Percentiles rank a stretch among this genome's conserved stretches.
Conservation (phyloP, 2,888 invertebrate genomes). For the Alloplasta piceator region DNA sequence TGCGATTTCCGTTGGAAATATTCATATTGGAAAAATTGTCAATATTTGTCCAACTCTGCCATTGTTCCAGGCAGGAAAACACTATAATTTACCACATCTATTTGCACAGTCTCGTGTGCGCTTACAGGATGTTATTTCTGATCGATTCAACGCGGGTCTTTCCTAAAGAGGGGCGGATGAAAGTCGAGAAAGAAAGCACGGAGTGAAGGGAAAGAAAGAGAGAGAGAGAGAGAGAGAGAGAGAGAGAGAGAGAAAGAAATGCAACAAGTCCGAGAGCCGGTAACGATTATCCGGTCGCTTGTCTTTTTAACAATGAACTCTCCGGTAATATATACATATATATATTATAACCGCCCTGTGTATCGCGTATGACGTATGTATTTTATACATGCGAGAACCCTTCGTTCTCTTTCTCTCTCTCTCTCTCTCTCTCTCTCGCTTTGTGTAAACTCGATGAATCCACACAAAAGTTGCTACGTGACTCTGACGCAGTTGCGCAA, state of each 20-base stretch:
- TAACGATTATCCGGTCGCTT: slow-evolving; percentile 51
- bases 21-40: slow-evolving; percentile 39
- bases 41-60: slow-evolving; percentile 12
- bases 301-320: slow-evolving; percentile 53
- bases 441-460: slow-evolving; percentile 42
- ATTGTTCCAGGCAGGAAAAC: slow-evolving; percentile 31
- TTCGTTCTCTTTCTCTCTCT: slow-evolving; percentile 14
- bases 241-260: slow-evolving; percentile 33
- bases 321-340: slow-evolving; percentile 10
- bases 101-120: slow-evolving; percentile 30
- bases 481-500: slow-evolving; percentile 31
- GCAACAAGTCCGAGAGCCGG: slow-evolving; percentile 57
- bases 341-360: slow-evolving; percentile 22
- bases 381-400: slow-evolving; percentile 9
- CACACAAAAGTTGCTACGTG: slow-evolving; percentile 42
- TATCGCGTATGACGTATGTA: background rate
- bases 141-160: slow-evolving; percentile 39
- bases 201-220: background rate
- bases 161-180: slow-evolving; percentile 30
- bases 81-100: slow-evolving; percentile 50
- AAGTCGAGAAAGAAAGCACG: slow-evolving; percentile 38
- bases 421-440: slow-evolving; percentile 22
- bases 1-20: slow-evolving; percentile 5
- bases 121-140: slow-evolving; percentile 10
- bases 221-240: background rate